phyloP scores from a whole-genome alignment of 2,797 vertebrate species.

The Carcharodon carcharias region DNA sequence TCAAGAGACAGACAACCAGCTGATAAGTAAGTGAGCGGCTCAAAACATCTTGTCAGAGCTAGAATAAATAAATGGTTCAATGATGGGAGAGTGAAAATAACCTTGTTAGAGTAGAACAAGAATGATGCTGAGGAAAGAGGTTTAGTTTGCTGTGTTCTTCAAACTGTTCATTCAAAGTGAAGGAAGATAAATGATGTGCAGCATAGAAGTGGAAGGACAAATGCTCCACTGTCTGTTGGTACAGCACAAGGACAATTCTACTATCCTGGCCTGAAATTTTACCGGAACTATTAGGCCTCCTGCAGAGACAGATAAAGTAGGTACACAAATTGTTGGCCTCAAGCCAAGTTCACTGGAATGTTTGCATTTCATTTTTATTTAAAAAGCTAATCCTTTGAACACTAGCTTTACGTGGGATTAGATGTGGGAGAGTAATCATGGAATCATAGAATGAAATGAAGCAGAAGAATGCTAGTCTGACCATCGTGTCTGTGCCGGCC shows the following conservation, averaged over 20 bases:
- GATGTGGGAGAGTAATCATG: background rate
- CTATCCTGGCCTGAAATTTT: background rate
- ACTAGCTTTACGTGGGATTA: background rate
- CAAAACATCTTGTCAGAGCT: background rate
- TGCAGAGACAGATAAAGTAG: background rate
- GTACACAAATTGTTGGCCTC: background rate
- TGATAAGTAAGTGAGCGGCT: background rate
- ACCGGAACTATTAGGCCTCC: background rate
- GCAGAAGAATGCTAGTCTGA: background rate
- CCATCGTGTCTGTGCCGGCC: background rate
- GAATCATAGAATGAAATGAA: background rate
- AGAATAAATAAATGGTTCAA: background rate
- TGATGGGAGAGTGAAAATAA: background rate
- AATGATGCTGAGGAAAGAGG: background rate
- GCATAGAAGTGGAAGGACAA: background rate
- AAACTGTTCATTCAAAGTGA: constrained; percentile 3
- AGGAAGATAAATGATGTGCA: background rate
- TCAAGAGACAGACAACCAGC: background rate
- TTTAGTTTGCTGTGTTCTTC: background rate
- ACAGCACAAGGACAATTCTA: background rate
- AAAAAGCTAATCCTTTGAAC: background rate
- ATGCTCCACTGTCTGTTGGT: background rate
- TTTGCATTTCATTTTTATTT: background rate
- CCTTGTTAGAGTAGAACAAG: background rate
- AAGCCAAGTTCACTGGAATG: background rate